phyloP scores from a whole-genome alignment of 2,113 vertebrate genomes.

The Ammodytes marinus region DNA sequence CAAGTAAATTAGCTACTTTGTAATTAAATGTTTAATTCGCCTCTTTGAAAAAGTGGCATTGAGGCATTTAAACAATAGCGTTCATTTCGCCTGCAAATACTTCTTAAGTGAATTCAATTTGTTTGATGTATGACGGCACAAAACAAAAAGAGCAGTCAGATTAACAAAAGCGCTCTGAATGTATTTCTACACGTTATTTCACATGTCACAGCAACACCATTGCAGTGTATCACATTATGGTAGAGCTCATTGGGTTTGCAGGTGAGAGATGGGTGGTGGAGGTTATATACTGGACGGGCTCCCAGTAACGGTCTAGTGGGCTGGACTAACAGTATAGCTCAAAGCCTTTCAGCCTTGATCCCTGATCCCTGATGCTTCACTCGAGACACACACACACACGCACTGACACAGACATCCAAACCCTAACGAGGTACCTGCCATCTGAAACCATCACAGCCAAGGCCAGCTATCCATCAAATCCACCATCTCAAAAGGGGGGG shows the following conservation, averaged over 20 bases:
- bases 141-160: background rate
- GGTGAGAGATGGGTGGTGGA: conserved; percentile 54
- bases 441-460: conserved; percentile 69
- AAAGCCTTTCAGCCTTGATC: conserved; percentile 19
- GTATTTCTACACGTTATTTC: background rate
- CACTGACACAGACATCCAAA: conserved; percentile 63
- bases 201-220: conserved; percentile 1
- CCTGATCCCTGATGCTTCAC: conserved; percentile 64
- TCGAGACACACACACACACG: conserved; percentile 35
- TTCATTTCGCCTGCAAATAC: conserved; percentile 32
- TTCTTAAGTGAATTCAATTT: conserved; percentile 49
- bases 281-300: conserved; percentile 50
- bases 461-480: conserved; percentile 74
- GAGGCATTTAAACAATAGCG: conserved; percentile 38
- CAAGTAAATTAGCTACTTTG: conserved; percentile 7
- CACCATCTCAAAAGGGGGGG: conserved; percentile 64
- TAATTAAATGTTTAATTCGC: conserved; percentile 26
- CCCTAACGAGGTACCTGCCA: conserved; percentile 66
- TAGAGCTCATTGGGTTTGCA: conserved; percentile 26
- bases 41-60: conserved; percentile 26
- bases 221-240: conserved; percentile 7
- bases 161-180: background rate
- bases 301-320: conserved; percentile 46
- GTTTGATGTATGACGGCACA: too few species aligned
- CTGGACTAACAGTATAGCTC: conserved; percentile 51